Base-by-base conservation (phyloP, 1,140 invertebrate genomes). In the Reticulitermes speratus region DNA sequence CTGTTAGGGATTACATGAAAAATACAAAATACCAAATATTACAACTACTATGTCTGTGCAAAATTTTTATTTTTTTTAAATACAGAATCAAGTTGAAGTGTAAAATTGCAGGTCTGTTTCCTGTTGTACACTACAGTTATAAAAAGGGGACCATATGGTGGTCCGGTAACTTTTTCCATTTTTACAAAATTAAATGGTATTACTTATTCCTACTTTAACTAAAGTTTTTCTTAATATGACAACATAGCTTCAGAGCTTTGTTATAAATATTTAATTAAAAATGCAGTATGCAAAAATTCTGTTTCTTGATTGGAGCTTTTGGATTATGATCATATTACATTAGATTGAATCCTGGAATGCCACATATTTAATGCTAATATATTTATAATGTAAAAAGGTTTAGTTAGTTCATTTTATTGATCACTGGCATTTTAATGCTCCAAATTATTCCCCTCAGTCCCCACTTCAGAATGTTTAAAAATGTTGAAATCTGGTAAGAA, bases 11-110 rank as follows among this genome's bases (percentile, higher is more conserved):
- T 75, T 75, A 75, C 65, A 75, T 30, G 65, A 75, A 75, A 75
- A 75, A 75, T 75, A 75, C 65, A 75, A 75, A 75, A 75, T 25
- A 30, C n/a, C n/a, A 75, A 75, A 75, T 25, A 75, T 75, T 30
- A 14, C 65, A 75, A 75, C 65, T 75, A n/a, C n/a, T 8, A 30
- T 3, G 30, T 75, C 65, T 75, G 65, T 75, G 65, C 65, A 75
- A 38, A 25, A 75, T 75, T 75, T 30, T 55, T 55, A 19, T 55
- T 55, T 48, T 9, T 55, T 55, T 38, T 38, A 38, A 38, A 55
- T 75, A 75, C 65, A 75, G 65, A 75, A 75, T 25, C n/a, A 75
- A 75, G 25, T 55, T 55, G 52, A 55, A 55, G 52, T 55, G 52
- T 55, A 21, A 55, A 55, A 19, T 21, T 75, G 65, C 65, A 75